phyloP scores from a whole-genome alignment of 2,797 vertebrate genomes.

The Clamator glandarius region DNA sequence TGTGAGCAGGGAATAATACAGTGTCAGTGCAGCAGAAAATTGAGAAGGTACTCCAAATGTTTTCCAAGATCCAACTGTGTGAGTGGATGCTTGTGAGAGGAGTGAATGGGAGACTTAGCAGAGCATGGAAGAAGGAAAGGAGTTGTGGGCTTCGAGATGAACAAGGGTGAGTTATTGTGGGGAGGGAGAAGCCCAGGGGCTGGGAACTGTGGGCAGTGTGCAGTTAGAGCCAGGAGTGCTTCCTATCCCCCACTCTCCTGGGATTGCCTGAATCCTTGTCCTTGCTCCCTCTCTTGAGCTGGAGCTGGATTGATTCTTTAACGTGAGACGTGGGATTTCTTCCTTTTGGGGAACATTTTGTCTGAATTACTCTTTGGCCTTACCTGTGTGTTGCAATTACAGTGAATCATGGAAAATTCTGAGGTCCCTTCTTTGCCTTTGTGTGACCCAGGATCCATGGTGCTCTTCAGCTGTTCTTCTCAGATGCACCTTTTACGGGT shows the following conservation, averaged over 20 bases:
- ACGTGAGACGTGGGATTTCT: neutral
- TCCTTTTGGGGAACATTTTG: neutral
- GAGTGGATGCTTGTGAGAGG: neutral
- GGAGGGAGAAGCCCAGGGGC: neutral
- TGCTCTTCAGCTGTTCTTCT: neutral
- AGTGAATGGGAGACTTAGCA: neutral
- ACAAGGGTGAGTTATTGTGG: neutral
- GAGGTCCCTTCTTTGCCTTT: neutral
- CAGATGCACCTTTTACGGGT: neutral
- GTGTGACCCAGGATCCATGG: neutral
- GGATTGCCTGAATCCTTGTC: neutral
- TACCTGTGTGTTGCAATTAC: rapidly evolving
- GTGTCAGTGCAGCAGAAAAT: neutral
- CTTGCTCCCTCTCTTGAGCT: neutral
- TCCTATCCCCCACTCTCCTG: neutral
- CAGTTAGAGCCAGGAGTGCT: too few species aligned
- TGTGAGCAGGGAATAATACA: neutral
- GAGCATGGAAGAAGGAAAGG: neutral
- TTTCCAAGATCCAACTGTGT: neutral
- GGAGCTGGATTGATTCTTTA: neutral
- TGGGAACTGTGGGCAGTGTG: neutral
- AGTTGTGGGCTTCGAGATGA: neutral
- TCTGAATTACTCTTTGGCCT: neutral
- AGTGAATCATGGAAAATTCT: neutral
- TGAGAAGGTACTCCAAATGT: neutral